Evolutionary conservation across 2,888 invertebrate genomes (phyloP).

Genomic region (Drosophila leonis): DNA sequence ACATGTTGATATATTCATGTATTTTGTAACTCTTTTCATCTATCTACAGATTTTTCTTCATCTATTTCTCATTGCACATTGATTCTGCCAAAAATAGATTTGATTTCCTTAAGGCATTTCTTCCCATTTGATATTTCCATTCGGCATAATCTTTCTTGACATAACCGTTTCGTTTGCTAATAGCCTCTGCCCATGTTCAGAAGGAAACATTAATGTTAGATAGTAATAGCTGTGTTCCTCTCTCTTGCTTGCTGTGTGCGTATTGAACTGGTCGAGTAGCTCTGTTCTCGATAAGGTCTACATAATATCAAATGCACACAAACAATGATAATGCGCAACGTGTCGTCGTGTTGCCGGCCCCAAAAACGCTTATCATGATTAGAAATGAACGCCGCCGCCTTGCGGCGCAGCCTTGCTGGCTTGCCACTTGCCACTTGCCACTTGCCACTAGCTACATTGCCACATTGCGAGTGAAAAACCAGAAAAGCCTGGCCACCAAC

Average conservation of each 20-base stretch:
- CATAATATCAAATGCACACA: conserved; percentile 44
- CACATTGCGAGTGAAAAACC: conserved; percentile 44
- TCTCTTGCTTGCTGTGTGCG: neutral
- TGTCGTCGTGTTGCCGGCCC: conserved; percentile 33
- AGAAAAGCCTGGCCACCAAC: conserved; percentile 57
- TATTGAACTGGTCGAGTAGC: conserved; percentile 8
- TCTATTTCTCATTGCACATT: neutral
- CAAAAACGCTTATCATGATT: conserved; percentile 66
- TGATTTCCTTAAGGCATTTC: neutral
- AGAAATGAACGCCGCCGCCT: conserved; percentile 50
- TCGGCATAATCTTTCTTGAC: neutral
- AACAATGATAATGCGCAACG: conserved; percentile 63
- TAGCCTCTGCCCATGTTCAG: conserved; percentile 1
- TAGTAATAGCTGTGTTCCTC: neutral
- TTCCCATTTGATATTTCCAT: neutral
- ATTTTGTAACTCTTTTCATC: too few relatives aligned
- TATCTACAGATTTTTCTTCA: neutral
- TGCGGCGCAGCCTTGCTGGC: conserved; percentile 14
- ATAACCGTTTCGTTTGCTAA: conserved; percentile 1
- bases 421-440: conserved; percentile 19
- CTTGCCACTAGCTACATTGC: conserved; percentile 14
- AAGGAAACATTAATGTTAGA: neutral
- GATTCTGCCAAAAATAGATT: neutral
- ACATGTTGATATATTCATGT: too few relatives aligned
- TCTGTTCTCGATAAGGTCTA: conserved; percentile 38